These are phyloP conservation scores for Eidolon helvum DNA, from an alignment of 2,113 vertebrate species.

Conservation along the genomic window DNA sequence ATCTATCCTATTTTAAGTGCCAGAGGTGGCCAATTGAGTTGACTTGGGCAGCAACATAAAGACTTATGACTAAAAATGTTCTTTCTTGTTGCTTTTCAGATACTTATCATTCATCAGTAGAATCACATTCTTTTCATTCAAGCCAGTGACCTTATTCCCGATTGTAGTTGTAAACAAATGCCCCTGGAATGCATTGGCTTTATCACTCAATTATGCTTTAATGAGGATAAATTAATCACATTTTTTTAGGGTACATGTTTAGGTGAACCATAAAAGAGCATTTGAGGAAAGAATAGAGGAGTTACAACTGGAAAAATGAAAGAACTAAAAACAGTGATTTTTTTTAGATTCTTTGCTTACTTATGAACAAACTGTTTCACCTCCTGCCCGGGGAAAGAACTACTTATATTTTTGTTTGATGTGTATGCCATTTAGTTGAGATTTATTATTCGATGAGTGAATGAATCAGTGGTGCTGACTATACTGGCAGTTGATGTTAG, in stretches of 20 bases:
- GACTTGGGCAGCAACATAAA: not conserved
- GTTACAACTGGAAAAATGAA: not conserved
- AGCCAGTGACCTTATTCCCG: not conserved
- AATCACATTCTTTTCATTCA: not conserved
- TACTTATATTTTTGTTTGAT: not conserved
- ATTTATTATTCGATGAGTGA: not conserved
- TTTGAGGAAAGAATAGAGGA: slow-evolving; percentile 1
- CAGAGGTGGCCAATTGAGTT: not conserved
- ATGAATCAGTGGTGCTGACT: not conserved
- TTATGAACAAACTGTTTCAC: not conserved
- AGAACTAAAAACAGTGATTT: not conserved
- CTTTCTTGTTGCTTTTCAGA: not conserved
- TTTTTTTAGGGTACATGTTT: not conserved
- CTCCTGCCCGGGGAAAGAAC: not conserved
- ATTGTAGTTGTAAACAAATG: not conserved
- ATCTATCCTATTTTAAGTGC: not conserved
- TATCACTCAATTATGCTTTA: not conserved
- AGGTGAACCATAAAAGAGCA: not conserved
- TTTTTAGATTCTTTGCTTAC: slow-evolving; percentile 14
- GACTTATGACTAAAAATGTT: not conserved
- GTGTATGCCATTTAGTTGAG: not conserved
- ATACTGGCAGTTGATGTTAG: not conserved
- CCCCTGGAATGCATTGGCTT: not conserved
- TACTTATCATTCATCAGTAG: not conserved
- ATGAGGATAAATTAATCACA: not conserved